A percentile compares a stretch with the other conserved stretches of the same genome.
phyloP scores from a whole-genome alignment of 2,113 vertebrate genomes.

The Caracal caracal region DNA sequence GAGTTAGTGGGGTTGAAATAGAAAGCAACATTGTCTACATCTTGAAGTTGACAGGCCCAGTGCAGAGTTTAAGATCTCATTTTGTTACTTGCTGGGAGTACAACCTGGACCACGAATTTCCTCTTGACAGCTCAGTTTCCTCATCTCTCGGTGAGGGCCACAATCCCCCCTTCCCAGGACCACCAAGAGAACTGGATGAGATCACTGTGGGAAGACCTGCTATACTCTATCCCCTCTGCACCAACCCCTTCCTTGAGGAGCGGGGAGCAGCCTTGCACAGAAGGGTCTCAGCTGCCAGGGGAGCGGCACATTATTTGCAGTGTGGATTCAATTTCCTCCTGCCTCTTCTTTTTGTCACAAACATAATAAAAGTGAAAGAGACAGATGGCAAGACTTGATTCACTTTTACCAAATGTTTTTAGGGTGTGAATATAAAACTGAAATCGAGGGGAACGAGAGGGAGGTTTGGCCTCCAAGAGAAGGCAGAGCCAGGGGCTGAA shows the following conservation, averaged over 20 bases:
- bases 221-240: background rate
- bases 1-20: background rate
- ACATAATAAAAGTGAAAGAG: slow-evolving; percentile 67
- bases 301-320: background rate
- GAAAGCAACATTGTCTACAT: background rate
- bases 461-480: background rate
- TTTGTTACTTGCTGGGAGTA: background rate
- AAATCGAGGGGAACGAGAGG: background rate
- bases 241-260: background rate
- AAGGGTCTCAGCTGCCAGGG: background rate
- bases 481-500: background rate
- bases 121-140: background rate
- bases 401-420: slow-evolving; percentile 63
- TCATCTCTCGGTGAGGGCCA: background rate
- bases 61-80: background rate
- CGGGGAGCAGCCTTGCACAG: background rate
- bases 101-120: background rate
- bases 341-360: slow-evolving; percentile 60
- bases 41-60: background rate
- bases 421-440: slow-evolving; percentile 50
- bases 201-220: rapidly evolving
- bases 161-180: background rate
- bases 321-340: slow-evolving; percentile 47
- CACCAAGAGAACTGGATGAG: background rate
- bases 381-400: slow-evolving; percentile 62